A percentile compares a stretch with the other conserved stretches of the same genome.
phyloP scores from a whole-genome alignment of 2,797 vertebrate genomes.

The Meda fulgida region DNA sequence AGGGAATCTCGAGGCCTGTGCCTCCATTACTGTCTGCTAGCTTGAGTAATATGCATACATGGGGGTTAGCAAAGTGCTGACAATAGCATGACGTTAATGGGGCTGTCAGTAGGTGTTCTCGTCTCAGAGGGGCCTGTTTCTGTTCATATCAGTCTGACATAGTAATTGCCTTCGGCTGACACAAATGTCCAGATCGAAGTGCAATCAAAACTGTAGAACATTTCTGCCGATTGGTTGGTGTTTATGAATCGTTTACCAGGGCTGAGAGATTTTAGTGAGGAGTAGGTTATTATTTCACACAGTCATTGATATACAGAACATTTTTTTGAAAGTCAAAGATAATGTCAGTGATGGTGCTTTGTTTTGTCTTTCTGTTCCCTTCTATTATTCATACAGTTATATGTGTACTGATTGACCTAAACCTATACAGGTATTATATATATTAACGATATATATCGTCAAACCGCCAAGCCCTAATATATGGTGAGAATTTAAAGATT shows the following conservation, averaged over 20 bases:
- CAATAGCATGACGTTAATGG: slow-evolving; percentile 43
- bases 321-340: slow-evolving; percentile 30
- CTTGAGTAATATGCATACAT: slow-evolving; percentile 37
- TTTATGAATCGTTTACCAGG: slow-evolving; percentile 36
- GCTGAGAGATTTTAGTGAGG: slow-evolving; percentile 20
- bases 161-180: slow-evolving; percentile 56
- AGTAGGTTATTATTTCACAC: slow-evolving; percentile 48
- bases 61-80: slow-evolving; percentile 20
- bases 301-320: slow-evolving; percentile 31
- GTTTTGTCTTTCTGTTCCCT: background rate
- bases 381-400: background rate
- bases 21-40: slow-evolving; percentile 17
- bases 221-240: slow-evolving; percentile 45
- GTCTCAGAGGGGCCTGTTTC: background rate
- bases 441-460: too few relatives aligned
- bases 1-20: background rate
- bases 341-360: background rate
- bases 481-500: too few relatives aligned
- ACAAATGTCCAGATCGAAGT: slow-evolving; percentile 54
- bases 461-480: too few relatives aligned
- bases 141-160: slow-evolving; percentile 48
- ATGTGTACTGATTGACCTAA: background rate
- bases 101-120: slow-evolving; percentile 40
- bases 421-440: background rate
- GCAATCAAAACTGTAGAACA: slow-evolving; percentile 35